Conservation (phyloP, 2,888 invertebrate species). For the Eretmocerus hayati region DNA sequence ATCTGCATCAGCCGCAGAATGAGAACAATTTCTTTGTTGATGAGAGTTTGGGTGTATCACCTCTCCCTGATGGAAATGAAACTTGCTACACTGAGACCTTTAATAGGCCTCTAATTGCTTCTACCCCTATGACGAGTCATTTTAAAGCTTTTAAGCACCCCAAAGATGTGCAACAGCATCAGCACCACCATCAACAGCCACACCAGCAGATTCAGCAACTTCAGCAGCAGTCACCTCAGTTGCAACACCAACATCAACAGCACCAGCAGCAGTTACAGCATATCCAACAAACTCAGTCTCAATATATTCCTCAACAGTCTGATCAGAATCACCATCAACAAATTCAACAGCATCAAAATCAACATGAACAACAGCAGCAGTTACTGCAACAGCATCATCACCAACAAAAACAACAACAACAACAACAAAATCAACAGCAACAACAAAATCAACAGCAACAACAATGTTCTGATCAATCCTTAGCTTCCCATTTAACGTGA, state of each 20-base stretch:
- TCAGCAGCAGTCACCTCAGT: conserved; percentile 10
- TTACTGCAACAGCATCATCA: too few relatives aligned
- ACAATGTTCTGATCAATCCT: too few relatives aligned
- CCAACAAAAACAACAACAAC: too few relatives aligned
- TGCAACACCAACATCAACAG: conserved; percentile 4
- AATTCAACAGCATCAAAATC: background rate
- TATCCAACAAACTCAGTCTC: background rate
- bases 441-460: too few relatives aligned
- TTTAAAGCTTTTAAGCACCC: conserved; percentile 31
- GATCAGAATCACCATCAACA: background rate
- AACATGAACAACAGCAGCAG: conserved; percentile 1
- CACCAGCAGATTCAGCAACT: conserved; percentile 7
- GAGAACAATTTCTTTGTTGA: conserved; percentile 37
- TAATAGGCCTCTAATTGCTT: conserved; percentile 33
- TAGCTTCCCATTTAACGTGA: too few relatives aligned
- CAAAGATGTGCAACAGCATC: conserved; percentile 12
- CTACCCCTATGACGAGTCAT: conserved; percentile 42
- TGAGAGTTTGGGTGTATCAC: conserved; percentile 39
- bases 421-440: too few relatives aligned
- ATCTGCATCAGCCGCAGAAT: conserved; percentile 26
- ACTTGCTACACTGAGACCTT: conserved; percentile 42
- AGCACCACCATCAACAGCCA: conserved; percentile 1
- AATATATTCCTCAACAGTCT: conserved; percentile 1
- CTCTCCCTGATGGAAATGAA: conserved; percentile 35
- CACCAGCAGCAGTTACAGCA: background rate